Base-by-base conservation (phyloP, 2,888 invertebrate species). In the Mycalesis mineus region DNA sequence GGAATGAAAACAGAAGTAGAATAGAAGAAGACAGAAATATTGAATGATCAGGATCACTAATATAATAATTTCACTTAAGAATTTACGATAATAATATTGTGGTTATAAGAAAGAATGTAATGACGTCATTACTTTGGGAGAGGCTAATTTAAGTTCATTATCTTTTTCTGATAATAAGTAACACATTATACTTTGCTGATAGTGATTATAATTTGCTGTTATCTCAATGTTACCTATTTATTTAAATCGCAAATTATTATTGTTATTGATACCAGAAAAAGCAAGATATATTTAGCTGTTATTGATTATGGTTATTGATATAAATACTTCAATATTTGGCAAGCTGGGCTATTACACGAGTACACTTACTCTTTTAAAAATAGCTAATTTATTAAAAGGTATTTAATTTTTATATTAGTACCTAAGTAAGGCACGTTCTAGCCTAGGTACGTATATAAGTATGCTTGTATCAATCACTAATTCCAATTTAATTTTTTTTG, bases 201-300 rank as follows among this genome's bases (percentile, higher is more conserved):
- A 37, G 54, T 15, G 13, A 42, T 42, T 9, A 14, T 45, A 31
- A 45, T 29, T 36, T 29, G 41, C 17, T 33, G 41, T 36, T 58
- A 57, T 56, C 56, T 41, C 11, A 7, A 33, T 41, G 22, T 13
- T 29, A 53, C 49, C 48, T 15, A 50, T 60, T 53, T 49, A 44
- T 57, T 50, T 50, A 39, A 39, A 50, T 37, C 33, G 17, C 17
- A n/a, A 36, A 33, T 48, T 36, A 7, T 33, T 48, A 48, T 33
- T 47, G 14, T 29, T 41, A 5, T 9, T 41, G 6, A 11, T 11
- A 11, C 11, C 22, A 42, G 6, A 44, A 0, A 45, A 29, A 29
- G 13, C 29, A 29, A 45, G n/a, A 28, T 29, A 14, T 45, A 13
- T 29, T 6, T 2, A 13, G 9, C 15, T 15, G 15, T 40, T 8